Percentiles rank a stretch among this genome's conserved stretches.
Evolutionary conservation across 2,888 invertebrate genomes (phyloP).

Genomic region (Ligdia adustata): DNA sequence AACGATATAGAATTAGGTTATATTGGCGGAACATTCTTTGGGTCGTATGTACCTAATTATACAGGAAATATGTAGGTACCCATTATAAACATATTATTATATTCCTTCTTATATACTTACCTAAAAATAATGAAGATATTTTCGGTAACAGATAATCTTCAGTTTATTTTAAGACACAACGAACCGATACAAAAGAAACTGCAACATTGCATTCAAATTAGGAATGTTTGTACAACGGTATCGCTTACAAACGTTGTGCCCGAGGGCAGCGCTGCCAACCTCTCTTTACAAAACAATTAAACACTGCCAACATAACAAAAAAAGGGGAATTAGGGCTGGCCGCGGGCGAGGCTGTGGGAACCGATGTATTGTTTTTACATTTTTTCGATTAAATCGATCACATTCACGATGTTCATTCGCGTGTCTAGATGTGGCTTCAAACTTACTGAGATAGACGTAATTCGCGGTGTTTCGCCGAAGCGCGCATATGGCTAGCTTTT

Average conservation of each 20-base stretch:
- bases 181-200: constrained; percentile 44
- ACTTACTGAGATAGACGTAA: constrained; percentile 42
- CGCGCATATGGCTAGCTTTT: constrained; percentile 43
- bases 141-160: neutral
- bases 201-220: constrained; percentile 44
- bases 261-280: constrained; percentile 67
- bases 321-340: constrained; percentile 49
- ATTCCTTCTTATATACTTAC: too few species aligned
- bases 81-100: too few species aligned
- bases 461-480: constrained; percentile 37
- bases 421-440: constrained; percentile 41
- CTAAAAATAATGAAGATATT: too few species aligned
- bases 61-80: too few species aligned
- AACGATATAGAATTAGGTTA: too few species aligned
- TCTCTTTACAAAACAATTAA: constrained; percentile 79
- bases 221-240: constrained; percentile 53
- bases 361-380: constrained; percentile 60
- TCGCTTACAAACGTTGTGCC: constrained; percentile 52
- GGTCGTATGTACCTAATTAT: too few species aligned
- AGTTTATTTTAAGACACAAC: constrained; percentile 37
- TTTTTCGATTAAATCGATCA: constrained; percentile 36
- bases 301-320: constrained; percentile 57
- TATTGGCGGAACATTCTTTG: too few species aligned
- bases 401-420: constrained; percentile 56
- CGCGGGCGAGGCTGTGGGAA: constrained; percentile 73